Evolutionary conservation across 2,888 invertebrate species (phyloP).

Genomic region (Dicranocentrus wangi): DNA sequence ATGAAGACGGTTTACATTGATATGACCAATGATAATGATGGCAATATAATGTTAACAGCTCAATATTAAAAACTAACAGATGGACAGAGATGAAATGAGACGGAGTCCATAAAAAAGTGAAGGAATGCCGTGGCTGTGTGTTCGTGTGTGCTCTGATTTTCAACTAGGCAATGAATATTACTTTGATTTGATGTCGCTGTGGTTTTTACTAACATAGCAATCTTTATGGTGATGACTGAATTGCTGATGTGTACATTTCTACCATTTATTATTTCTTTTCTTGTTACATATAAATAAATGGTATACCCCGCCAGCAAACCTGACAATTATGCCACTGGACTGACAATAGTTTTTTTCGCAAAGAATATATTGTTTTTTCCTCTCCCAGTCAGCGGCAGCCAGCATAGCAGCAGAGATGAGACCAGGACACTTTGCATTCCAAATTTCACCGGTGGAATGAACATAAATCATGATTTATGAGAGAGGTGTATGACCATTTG

Average conservation of each 20-base stretch:
- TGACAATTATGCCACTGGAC: constrained; percentile 15
- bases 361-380: constrained; percentile 27
- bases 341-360: neutral
- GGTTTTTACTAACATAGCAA: constrained; percentile 10
- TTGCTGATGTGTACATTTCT: neutral
- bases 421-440: constrained; percentile 32
- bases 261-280: neutral
- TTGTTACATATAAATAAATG: too few relatives aligned
- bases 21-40: constrained; percentile 27
- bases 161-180: constrained; percentile 2
- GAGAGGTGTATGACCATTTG: constrained; percentile 42
- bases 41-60: constrained; percentile 36
- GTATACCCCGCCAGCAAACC: neutral
- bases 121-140: neutral
- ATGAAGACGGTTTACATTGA: constrained; percentile 28
- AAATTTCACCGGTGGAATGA: constrained; percentile 31
- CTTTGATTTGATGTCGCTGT: too few relatives aligned
- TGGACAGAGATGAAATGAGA: constrained; percentile 4
- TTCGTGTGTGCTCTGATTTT: neutral
- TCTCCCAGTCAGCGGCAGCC: constrained; percentile 1
- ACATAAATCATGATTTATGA: constrained; percentile 58
- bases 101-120: neutral
- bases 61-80: neutral
- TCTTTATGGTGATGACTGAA: neutral
- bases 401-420: too few relatives aligned